A percentile compares a stretch with the other conserved stretches of the same genome.
These are phyloP conservation scores for Spea bombifrons DNA, from an alignment of 2,113 vertebrate genomes.

Conservation along the genomic window DNA sequence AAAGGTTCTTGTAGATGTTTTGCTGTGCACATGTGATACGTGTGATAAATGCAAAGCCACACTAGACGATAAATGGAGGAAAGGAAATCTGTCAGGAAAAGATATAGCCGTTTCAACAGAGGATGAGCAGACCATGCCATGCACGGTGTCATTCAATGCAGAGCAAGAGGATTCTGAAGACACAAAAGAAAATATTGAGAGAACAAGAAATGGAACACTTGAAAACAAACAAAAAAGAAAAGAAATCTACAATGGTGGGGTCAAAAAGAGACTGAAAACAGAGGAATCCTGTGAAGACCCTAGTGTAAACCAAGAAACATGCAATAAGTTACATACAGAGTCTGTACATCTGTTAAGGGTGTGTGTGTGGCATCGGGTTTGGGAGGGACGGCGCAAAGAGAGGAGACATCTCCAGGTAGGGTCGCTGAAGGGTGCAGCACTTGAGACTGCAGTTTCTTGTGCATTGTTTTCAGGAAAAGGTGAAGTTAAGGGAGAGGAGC, in stretches of 20 bases:
- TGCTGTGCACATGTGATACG: constrained; percentile 21
- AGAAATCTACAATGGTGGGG: background rate
- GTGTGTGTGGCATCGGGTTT: constrained; percentile 31
- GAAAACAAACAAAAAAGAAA: constrained; percentile 14
- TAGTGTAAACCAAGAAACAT: background rate
- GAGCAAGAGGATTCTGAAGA: background rate
- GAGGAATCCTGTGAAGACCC: background rate
- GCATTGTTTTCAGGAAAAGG: background rate
- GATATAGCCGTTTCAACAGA: background rate
- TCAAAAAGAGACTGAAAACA: constrained; percentile 8
- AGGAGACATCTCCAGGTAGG: constrained; percentile 2
- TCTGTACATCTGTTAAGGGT: background rate
- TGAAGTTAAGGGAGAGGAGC: background rate
- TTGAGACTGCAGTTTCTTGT: constrained; percentile 11
- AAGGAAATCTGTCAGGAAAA: background rate
- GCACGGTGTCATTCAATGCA: background rate
- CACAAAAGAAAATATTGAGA: background rate
- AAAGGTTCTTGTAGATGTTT: constrained; percentile 25
- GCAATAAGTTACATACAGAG: background rate
- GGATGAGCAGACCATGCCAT: constrained; percentile 1
- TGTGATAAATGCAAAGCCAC: background rate
- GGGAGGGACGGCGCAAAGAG: constrained; percentile 25
- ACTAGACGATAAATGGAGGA: background rate
- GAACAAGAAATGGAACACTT: background rate
- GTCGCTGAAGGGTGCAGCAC: background rate